These are phyloP conservation scores for Latrodectus hesperus DNA, from an alignment of 2,888 invertebrate species.

Conservation along the genomic window DNA sequence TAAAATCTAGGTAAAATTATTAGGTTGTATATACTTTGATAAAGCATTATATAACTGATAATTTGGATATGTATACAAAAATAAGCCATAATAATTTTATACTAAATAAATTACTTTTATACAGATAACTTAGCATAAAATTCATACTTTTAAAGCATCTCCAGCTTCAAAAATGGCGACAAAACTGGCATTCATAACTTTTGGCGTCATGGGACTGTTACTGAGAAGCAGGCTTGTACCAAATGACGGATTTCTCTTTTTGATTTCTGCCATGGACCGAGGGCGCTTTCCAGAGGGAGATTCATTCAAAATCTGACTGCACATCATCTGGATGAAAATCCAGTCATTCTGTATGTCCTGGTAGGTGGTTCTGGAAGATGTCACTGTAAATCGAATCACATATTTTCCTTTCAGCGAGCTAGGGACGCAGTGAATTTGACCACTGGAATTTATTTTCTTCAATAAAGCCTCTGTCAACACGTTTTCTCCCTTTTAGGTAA, in stretches of 20 bases:
- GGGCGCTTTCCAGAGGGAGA: slow-evolving; percentile 77
- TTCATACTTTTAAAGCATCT: slow-evolving; percentile 75
- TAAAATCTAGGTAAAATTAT: background rate
- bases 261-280: slow-evolving; percentile 81
- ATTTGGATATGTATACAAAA: background rate
- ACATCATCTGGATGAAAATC: slow-evolving; percentile 77
- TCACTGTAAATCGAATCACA: slow-evolving; percentile 94
- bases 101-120: background rate
- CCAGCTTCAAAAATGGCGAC: slow-evolving; percentile 91
- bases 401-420: slow-evolving; percentile 87
- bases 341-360: slow-evolving; percentile 84
- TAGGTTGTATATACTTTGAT: background rate
- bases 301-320: slow-evolving; percentile 77
- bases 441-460: slow-evolving; percentile 89
- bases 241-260: slow-evolving; percentile 88
- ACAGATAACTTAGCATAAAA: background rate
- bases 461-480: slow-evolving; percentile 86
- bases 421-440: slow-evolving; percentile 94
- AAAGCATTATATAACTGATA: background rate
- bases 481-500: slow-evolving; percentile 81
- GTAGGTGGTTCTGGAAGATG: slow-evolving; percentile 85
- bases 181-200: slow-evolving; percentile 93
- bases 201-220: slow-evolving; percentile 97
- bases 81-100: background rate
- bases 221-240: slow-evolving; percentile 94